phyloP scores from a whole-genome alignment of 1,140 invertebrate species.

The Hermetia illucens region DNA sequence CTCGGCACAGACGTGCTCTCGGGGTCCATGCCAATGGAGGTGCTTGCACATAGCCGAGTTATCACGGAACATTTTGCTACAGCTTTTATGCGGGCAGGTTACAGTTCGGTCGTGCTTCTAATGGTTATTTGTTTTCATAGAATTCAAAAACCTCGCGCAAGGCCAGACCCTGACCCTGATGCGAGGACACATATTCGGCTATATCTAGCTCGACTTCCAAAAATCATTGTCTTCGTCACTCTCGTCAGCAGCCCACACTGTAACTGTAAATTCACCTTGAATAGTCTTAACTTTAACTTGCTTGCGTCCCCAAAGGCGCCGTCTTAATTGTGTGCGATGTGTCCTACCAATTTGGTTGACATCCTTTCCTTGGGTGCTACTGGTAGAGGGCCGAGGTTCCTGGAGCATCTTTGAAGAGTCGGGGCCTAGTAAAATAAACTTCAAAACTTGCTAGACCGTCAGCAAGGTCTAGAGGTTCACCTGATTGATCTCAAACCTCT shows the following conservation, averaged over 20 bases:
- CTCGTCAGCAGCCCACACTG: slow-evolving; percentile 94
- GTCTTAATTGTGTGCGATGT: slow-evolving; percentile 29
- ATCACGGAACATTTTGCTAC: slow-evolving; percentile 93
- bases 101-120: slow-evolving; percentile 73
- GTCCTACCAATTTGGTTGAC: too few species aligned
- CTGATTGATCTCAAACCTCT: too few species aligned
- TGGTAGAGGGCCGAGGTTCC: too few species aligned
- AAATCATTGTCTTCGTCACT: slow-evolving; percentile 79
- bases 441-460: too few species aligned
- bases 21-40: slow-evolving; percentile 89
- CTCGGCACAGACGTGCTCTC: slow-evolving; percentile 94
- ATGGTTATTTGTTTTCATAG: too few species aligned
- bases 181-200: too few species aligned
- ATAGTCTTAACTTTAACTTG: slow-evolving; percentile 96
- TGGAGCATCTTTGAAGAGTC: too few species aligned
- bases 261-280: slow-evolving; percentile 95
- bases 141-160: too few species aligned
- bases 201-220: slow-evolving; percentile 84
- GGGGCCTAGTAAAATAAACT: too few species aligned
- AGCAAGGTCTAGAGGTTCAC: too few species aligned
- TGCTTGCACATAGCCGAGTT: slow-evolving; percentile 98
- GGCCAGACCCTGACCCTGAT: too few species aligned
- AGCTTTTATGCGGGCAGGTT: slow-evolving; percentile 92
- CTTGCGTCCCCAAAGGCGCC: slow-evolving; percentile 92
- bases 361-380: too few species aligned